Evolutionary conservation across 2,113 vertebrate genomes (phyloP), one percentile per base, ranked within the genome.

Genomic region (Pipa parva): DNA sequence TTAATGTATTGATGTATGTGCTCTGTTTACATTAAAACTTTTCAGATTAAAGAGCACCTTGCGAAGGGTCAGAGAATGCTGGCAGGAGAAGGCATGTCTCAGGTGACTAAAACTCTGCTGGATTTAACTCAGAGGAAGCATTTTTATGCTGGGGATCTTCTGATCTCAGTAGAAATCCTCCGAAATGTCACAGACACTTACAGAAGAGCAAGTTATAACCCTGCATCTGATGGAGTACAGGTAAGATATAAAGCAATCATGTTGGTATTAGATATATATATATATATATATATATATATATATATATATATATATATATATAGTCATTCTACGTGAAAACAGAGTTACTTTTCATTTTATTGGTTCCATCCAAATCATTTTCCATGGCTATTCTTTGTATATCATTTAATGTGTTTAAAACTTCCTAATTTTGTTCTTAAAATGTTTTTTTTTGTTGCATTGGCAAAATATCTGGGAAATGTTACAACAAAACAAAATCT

Each of bases 131-230:
- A 98, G 87, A 93, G 94, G 78, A 95, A 90, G 80, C 96, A 94
- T 75, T 97, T 98, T 80, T 99, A 99, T 45, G 95, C 95, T 13
- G 97, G 97, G 0, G 96, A 99, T 80, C 92, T 99, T 74, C 85
- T 99, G 25, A 88, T 94, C 64, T 99, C 96, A 1, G 95, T 99
- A 82, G 96, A 99, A 85, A 99, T 99, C 78, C 93, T 99, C 65
- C 91, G 93, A 83, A 99, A 99, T 28, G 96, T 99, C 76, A 99
- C 97, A 0, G 92, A 98, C 76, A 99, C 96, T 0, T 98, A 97
- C 83, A 98, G 93, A 81, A 92, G 95, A 76, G 97, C 97, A 75
- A 97, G 92, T 80, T 99, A 97, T 31, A 92, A 94, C 78, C 97
- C 95, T 2, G 93, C 94, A 0, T 99, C 97, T 12, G 97, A 99